Conservation (phyloP, 2,113 vertebrate genomes). For the Ivindomyrus marchei region DNA sequence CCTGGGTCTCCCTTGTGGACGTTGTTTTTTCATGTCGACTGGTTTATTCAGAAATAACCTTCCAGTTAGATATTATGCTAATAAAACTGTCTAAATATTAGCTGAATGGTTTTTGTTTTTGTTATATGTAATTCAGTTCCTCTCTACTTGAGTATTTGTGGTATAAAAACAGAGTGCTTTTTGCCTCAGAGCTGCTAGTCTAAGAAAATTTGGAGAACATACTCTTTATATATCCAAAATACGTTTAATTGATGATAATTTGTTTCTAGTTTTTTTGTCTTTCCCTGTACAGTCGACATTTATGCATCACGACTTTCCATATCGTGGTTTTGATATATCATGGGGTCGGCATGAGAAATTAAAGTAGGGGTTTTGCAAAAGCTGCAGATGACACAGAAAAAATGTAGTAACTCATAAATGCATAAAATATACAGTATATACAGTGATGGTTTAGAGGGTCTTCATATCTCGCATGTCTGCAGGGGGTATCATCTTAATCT, state of each 20-base stretch:
- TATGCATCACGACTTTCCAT: background rate
- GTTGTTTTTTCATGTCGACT: background rate
- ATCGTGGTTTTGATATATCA: background rate
- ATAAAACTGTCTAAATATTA: background rate
- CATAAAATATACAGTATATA: background rate
- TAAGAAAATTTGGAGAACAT: background rate
- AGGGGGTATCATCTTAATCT: constrained; percentile 46
- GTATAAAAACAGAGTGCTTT: background rate
- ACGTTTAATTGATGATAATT: background rate
- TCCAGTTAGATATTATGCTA: background rate
- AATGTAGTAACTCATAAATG: background rate
- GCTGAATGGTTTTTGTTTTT: background rate
- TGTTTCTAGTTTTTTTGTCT: background rate
- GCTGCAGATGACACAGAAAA: background rate
- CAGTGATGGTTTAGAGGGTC: background rate
- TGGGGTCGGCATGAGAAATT: background rate
- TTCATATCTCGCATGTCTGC: constrained; percentile 6
- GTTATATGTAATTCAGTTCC: background rate
- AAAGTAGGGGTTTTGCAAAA: background rate
- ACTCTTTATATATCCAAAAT: background rate
- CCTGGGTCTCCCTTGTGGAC: background rate
- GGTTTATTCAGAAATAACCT: background rate
- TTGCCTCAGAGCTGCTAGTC: background rate
- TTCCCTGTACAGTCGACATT: background rate
- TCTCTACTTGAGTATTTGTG: background rate